Evolutionary conservation across 2,113 vertebrate species (phyloP), one percentile per base, ranked within the genome.

Genomic region (Alethe castanea): DNA sequence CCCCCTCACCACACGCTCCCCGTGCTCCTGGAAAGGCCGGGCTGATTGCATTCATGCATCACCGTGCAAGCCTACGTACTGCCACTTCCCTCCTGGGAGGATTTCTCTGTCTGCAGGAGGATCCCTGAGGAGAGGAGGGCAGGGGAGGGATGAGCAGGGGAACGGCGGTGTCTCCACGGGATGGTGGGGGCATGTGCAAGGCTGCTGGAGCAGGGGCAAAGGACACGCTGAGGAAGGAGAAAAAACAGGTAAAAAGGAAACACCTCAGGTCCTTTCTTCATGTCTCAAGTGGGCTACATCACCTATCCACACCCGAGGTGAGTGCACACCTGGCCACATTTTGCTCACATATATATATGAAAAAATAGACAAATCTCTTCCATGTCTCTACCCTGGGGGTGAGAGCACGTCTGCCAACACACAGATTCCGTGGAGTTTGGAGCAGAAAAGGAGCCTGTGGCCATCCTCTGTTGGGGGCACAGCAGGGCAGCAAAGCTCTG

Each of bases 351-450:
- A 40, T 23, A n/a, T 4, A 38, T 14, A 4, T 8, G 4, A 8
- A 29, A 40, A 81, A 66, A 47, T 9, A 52, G 25, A 40, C 22
- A 66, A 81, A 66, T 19, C 22, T 78, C 35, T 70, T 42, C 17
- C 57, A 53, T 0, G 0, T 28, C 23, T 40, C 54, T 45, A 9
- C n/a, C 5, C 42, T 59, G 53, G 1, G 0, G 12, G 12, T 2
- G 1, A 74, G 16, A 88, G 33, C 35, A 23, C 15, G 7, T 44
- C n/a, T 5, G 1, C 23, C 45, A 57, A 8, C 7, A 20, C n/a
- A 48, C 10, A 24, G 24, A 47, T 73, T 80, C 45, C 47, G 61
- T 2, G 31, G 29, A 23, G 26, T 12, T 0, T 50, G 60, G 28
- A 38, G 19, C 42, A 70, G 25, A 78, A 73, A 40, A 16, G 11